Evolutionary conservation across 1,140 invertebrate species (phyloP), one percentile per base, ranked within the genome.

Genomic region (Reticulitermes speratus): DNA sequence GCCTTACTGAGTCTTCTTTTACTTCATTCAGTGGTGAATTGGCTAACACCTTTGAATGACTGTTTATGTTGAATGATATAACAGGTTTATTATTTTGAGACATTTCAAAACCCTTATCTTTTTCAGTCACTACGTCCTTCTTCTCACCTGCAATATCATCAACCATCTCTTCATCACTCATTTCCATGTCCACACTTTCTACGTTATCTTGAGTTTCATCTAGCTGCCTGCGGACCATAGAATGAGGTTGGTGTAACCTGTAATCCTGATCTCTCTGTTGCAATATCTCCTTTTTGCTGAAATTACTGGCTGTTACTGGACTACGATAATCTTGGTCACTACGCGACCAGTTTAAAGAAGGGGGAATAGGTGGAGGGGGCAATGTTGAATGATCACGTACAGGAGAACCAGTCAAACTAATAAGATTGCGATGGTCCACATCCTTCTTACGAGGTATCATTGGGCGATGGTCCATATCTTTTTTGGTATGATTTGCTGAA

Each of bases 381-480:
- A 87, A 88, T 55, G 85, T 69, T n/a, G 89, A 90, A 59, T 89
- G 88, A 52, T 88, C 88, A 88, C 93, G 92, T 11, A 92, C 91
- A 11, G 94, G 94, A 88, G 95, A 95, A 52, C 95, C 95, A 21
- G 96, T 97, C 9, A 97, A 90, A 88, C 95, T 95, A 88, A 97
- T 97, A n/a, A 97, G 90, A 91, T 97, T 97, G 87, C 96, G 92
- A 89, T 97, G 96, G 91, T 96, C 96, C 32, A 97, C 95, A 90
- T 96, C 96, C 45, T 92, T 90, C 55, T 91, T 90, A 32, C 87
- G 87, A 16, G 69, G 84, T n/a, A 69, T n/a, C 52, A 86, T 32
- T 7, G 88, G 55, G 44, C 89, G 87, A 83, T 88, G 86, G 86
- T 89, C 89, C 32, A 86, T 55, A 65, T 86, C 86, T 44, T 86